These are phyloP conservation scores for Dicycla oo DNA, from an alignment of 2,888 invertebrate genomes.

Conservation along the genomic window DNA sequence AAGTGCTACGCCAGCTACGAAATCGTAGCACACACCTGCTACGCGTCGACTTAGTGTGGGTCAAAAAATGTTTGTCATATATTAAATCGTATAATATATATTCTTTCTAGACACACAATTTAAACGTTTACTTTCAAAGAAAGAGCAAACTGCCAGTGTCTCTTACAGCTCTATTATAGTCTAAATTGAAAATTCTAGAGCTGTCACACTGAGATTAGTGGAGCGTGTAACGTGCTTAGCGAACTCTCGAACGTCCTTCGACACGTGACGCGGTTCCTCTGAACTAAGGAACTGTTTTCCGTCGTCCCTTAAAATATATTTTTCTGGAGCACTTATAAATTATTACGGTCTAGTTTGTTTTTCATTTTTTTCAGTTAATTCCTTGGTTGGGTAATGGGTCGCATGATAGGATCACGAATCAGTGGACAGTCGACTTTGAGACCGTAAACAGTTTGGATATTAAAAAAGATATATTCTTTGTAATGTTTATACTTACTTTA, in stretches of 20 bases:
- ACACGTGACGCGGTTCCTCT: conserved; percentile 35
- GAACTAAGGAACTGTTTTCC: conserved; percentile 15
- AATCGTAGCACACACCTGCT: neutral
- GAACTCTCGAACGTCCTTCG: conserved; percentile 42
- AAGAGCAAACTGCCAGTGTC: neutral
- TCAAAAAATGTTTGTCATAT: neutral
- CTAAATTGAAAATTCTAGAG: conserved; percentile 52
- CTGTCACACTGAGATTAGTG: conserved; percentile 41
- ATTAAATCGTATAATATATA: neutral
- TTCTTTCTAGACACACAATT: conserved; percentile 8
- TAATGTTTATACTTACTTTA: no score
- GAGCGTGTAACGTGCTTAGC: conserved; percentile 49
- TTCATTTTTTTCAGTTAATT: no score
- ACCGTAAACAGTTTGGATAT: no score
- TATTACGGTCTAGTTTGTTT: no score
- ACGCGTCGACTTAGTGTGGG: neutral
- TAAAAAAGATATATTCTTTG: no score
- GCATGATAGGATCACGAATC: no score
- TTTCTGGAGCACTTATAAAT: no score
- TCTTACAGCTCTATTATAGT: conserved; percentile 19
- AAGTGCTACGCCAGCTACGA: neutral
- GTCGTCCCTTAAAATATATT: neutral
- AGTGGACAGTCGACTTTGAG: no score
- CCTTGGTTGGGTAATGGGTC: no score
- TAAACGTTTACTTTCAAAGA: conserved; percentile 15